A percentile compares a stretch with the other conserved stretches of the same genome.
Conservation (phyloP, 2,797 vertebrate species). For the Choloepus didactylus region DNA sequence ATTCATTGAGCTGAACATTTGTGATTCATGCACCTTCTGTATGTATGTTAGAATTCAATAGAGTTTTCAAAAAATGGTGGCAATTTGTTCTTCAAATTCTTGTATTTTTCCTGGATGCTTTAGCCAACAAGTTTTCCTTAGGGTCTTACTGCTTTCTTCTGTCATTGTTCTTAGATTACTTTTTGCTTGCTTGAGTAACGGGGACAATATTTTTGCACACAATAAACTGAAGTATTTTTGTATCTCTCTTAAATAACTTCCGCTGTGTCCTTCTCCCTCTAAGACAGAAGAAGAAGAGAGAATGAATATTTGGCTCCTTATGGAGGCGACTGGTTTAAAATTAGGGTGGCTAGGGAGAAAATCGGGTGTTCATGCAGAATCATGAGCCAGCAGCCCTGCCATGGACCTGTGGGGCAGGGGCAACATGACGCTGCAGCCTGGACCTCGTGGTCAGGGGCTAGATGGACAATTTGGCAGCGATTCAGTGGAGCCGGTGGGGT, state of each 20-base stretch:
- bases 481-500: background rate
- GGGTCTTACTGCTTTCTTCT: background rate
- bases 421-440: background rate
- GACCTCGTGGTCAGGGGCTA: background rate
- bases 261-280: background rate
- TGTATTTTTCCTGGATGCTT: conserved; percentile 2
- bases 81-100: conserved; percentile 10
- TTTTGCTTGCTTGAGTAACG: background rate
- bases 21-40: background rate
- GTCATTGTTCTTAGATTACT: background rate
- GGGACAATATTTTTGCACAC: background rate
- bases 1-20: background rate
- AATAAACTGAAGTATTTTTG: background rate
- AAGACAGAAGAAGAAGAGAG: background rate
- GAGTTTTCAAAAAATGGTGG: background rate
- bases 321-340: background rate
- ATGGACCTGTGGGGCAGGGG: background rate
- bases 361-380: background rate
- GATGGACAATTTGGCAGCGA: background rate
- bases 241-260: background rate
- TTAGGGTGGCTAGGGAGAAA: background rate
- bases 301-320: background rate
- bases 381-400: background rate
- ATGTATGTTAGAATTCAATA: background rate
- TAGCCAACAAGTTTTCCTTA: conserved; percentile 8